Base-by-base conservation (phyloP, 35 echinoderm and acorn worm species). In the Holothuria glaberrima region DNA sequence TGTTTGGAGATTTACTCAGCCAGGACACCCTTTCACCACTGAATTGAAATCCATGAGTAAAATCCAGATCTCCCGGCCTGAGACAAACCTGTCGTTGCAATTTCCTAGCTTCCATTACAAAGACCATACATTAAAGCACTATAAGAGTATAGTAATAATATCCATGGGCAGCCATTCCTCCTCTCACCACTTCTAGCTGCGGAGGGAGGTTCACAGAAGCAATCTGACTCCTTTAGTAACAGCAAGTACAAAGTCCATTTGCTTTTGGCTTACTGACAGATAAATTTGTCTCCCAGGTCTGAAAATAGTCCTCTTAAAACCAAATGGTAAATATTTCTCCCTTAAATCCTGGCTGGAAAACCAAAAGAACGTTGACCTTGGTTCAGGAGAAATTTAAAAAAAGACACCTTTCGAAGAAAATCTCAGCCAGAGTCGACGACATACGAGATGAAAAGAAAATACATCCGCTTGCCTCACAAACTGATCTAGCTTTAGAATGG, bases 31-130 rank as follows among this genome's bases (percentile, higher is more conserved):
- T 30, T 20, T 73, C 69, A 12, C 30, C 69, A 73, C 69, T 38
- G 19, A 73, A 30, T 6, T 35, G 30, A 30, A 73, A 73, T 30
- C 69, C 69, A 36, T 73, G 69, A 30, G 69, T 29, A 34, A 73
- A 73, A 20, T 73, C 69, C 36, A 73, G 18, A 12, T 73, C 69
- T 21, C 69, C 36, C 31, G 69, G 69, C 10, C 69, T 34, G 19
- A 73, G 30, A 38, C 69, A 73, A 38, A 38, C 31, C 14, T 73
- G 69, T 16, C 69, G 30, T 32, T 73, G 30, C 69, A 73, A 73
- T 32, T 38, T 73, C 69, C 69, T 73, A 29, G 30, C 69, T 28
- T 73, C 69, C 69, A 73, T 73, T 73, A 14, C 25, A 69, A 13
- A 69, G 66, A 27, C 50, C 12, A 54, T 17, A 1, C 17, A 32